phyloP scores from a whole-genome alignment of 2,797 vertebrate species.

The Octomys mimax region DNA sequence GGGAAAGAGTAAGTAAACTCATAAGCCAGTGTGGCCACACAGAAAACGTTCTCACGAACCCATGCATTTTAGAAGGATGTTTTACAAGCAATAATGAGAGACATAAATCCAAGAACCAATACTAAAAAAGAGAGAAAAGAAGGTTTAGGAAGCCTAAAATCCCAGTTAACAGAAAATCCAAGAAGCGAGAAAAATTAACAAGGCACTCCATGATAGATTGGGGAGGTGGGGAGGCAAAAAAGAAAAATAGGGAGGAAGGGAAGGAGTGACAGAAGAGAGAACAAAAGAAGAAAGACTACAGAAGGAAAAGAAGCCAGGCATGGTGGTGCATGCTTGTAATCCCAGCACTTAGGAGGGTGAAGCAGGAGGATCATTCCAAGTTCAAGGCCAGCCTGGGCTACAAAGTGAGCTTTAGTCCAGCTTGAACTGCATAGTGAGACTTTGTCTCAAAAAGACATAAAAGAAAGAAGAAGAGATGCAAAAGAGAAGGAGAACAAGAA shows the following conservation, averaged over 20 bases:
- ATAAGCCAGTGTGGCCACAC: not conserved
- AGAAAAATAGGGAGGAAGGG: not conserved
- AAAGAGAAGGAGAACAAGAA: too few species aligned
- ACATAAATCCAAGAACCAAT: not conserved
- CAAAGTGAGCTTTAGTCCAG: too few species aligned
- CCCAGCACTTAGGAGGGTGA: too few species aligned
- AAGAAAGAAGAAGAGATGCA: too few species aligned
- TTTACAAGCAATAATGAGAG: not conserved
- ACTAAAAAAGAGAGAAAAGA: not conserved
- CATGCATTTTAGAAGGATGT: not conserved
- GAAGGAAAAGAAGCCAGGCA: not conserved
- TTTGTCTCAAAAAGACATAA: too few species aligned
- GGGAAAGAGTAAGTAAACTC: not conserved
- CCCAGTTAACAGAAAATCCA: not conserved
- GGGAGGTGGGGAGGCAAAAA: not conserved
- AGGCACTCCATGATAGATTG: not conserved
- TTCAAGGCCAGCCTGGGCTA: too few species aligned
- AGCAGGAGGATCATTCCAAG: too few species aligned
- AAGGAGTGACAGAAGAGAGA: not conserved
- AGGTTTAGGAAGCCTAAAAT: not conserved
- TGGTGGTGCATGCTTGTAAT: too few species aligned
- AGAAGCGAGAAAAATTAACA: not conserved
- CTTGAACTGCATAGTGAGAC: too few species aligned
- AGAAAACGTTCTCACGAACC: slow-evolving; percentile 24
- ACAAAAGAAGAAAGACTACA: not conserved